Conservation (phyloP, 2,888 invertebrate genomes). For the Sminthurides aquaticus region DNA sequence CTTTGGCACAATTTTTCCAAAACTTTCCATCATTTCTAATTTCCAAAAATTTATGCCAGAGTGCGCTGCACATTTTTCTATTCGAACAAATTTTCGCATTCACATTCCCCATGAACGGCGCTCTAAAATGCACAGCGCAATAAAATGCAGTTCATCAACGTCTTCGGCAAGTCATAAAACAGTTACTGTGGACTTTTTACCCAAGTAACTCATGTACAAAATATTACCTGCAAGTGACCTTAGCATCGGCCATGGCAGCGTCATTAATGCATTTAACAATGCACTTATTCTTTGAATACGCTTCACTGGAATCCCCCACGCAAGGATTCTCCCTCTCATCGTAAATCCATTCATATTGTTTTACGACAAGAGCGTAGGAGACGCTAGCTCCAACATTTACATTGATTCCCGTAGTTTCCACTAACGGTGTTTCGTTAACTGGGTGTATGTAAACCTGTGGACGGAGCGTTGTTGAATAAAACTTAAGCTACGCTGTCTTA, state of each 20-base stretch:
- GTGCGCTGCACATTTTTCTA: slow-evolving; percentile 21
- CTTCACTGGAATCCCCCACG: not conserved
- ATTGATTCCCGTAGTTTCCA: slow-evolving; percentile 24
- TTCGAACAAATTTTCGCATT: slow-evolving; percentile 20
- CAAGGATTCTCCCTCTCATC: slow-evolving; percentile 23
- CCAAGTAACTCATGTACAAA: not conserved
- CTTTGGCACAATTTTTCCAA: slow-evolving; percentile 23
- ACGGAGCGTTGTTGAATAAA: too few species aligned
- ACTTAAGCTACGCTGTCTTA: too few species aligned
- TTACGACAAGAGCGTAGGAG: slow-evolving; percentile 21
- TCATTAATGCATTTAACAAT: slow-evolving; percentile 25
- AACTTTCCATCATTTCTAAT: slow-evolving; percentile 23
- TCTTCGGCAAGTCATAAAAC: not conserved
- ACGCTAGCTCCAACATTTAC: slow-evolving; percentile 23
- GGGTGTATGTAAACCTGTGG: slow-evolving; percentile 27
- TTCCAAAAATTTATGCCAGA: slow-evolving; percentile 17
- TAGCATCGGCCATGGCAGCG: slow-evolving; percentile 6
- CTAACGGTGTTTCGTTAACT: slow-evolving; percentile 22
- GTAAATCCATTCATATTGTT: slow-evolving; percentile 22
- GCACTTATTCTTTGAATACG: slow-evolving; percentile 23
- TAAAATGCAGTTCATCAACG: too few species aligned
- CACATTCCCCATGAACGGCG: slow-evolving; percentile 25
- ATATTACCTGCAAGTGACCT: slow-evolving; percentile 22
- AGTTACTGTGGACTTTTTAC: not conserved
- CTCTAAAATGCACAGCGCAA: too few species aligned